Evolutionary conservation across 2,797 vertebrate genomes (phyloP).

Genomic region (Bradypodion pumilum): DNA sequence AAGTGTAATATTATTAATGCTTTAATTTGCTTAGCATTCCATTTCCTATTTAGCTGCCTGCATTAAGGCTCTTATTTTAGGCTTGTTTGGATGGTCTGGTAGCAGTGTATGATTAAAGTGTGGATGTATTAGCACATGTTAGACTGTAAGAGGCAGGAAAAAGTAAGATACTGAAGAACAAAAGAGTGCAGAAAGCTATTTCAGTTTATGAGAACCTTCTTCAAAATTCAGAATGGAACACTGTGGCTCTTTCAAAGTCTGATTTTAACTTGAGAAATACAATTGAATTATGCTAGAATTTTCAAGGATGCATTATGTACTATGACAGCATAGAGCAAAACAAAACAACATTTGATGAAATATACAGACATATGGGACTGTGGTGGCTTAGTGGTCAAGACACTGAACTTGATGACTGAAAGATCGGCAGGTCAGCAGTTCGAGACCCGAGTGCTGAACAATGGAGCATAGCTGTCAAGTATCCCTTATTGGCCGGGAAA

Average conservation of each 20-base stretch:
- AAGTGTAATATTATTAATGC: constrained; percentile 28
- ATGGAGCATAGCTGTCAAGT: no score
- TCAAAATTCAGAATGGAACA: not conserved
- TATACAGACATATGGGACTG: no score
- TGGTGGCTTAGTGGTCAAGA: no score
- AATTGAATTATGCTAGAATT: not conserved
- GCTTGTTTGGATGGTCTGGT: constrained; percentile 25
- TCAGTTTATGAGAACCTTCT: not conserved
- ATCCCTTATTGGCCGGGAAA: no score
- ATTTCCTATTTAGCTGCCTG: constrained; percentile 27
- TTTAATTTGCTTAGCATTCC: constrained; percentile 27
- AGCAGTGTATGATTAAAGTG: not conserved
- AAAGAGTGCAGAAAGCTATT: not conserved
- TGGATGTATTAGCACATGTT: constrained; percentile 10
- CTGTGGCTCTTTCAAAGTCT: not conserved
- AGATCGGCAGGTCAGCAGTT: no score
- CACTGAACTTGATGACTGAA: no score
- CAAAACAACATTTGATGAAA: no score
- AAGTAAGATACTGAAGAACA: not conserved
- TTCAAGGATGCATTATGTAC: not conserved
- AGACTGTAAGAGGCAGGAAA: not conserved
- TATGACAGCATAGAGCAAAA: not conserved
- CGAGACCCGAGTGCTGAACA: no score
- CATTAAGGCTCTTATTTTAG: constrained; percentile 35
- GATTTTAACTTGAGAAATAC: not conserved